A percentile compares a stretch with the other conserved stretches of the same genome.
Conservation (phyloP, 2,113 vertebrate genomes). For the Strix uralensis region DNA sequence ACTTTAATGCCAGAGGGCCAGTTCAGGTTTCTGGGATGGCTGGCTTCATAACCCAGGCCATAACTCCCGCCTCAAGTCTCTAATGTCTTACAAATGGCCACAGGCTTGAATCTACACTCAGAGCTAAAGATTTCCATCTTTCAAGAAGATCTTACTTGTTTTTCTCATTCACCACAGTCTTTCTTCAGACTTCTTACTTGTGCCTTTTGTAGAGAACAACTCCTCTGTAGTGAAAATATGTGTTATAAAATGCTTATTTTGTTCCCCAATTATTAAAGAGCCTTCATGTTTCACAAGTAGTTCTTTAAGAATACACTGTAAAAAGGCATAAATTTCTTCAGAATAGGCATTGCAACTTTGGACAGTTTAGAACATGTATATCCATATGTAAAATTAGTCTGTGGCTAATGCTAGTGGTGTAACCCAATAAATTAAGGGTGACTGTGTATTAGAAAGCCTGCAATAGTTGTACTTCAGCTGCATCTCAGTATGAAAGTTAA, state of each 20-base stretch:
- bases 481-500: background rate
- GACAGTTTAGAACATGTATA: background rate
- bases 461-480: background rate
- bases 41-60: background rate
- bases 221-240: background rate
- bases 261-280: background rate
- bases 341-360: background rate
- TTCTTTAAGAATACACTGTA: background rate
- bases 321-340: background rate
- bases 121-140: background rate
- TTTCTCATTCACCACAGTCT: background rate
- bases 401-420: background rate
- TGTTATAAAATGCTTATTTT: background rate
- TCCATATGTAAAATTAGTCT: background rate
- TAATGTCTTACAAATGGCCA: background rate
- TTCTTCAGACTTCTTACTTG: background rate
- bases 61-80: background rate
- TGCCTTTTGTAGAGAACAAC: background rate
- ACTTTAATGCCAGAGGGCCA: background rate
- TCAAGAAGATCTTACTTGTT: background rate
- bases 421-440: background rate
- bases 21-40: background rate
- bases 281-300: background rate
- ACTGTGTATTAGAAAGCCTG: background rate
- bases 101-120: background rate